Evolutionary conservation across 2,113 vertebrate genomes (phyloP).

Genomic region (Callopanchax toddi): DNA sequence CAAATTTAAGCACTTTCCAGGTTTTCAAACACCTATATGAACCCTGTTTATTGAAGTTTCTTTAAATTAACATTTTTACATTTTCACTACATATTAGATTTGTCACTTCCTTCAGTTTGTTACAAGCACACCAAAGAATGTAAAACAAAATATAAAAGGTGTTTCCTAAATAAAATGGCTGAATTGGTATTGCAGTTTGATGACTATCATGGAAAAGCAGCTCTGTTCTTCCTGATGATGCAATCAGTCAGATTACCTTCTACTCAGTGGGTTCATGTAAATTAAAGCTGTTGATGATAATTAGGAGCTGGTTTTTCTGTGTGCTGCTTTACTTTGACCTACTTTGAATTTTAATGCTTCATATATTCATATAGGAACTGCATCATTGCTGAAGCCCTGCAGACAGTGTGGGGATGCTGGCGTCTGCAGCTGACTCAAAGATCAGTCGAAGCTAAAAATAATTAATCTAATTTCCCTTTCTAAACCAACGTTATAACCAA

Average conservation of each 20-base stretch:
- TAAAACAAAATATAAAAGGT: too few relatives aligned
- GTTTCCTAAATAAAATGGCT: too few relatives aligned
- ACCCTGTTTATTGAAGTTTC: too few relatives aligned
- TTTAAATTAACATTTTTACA: too few relatives aligned
- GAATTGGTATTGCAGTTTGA: too few relatives aligned
- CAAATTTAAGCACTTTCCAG: too few relatives aligned
- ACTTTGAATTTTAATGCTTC: slow-evolving; percentile 7
- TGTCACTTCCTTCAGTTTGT: too few relatives aligned
- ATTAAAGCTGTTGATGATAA: background rate
- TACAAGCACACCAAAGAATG: too few relatives aligned
- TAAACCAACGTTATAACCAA: too few relatives aligned
- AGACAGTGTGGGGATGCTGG: slow-evolving; percentile 2
- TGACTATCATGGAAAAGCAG: background rate
- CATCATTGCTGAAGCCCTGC: background rate
- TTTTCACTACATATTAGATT: too few relatives aligned
- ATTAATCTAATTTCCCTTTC: background rate
- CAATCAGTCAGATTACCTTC: background rate
- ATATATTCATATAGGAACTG: slow-evolving; percentile 15
- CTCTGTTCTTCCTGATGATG: background rate
- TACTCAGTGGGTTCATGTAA: background rate
- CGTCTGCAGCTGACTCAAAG: slow-evolving; percentile 15
- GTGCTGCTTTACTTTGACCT: slow-evolving; percentile 14
- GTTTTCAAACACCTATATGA: too few relatives aligned
- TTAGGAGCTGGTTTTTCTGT: background rate
- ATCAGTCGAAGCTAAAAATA: background rate